Conservation (phyloP, 2,797 vertebrate genomes). For the Gymnoscopelus microlampas region DNA sequence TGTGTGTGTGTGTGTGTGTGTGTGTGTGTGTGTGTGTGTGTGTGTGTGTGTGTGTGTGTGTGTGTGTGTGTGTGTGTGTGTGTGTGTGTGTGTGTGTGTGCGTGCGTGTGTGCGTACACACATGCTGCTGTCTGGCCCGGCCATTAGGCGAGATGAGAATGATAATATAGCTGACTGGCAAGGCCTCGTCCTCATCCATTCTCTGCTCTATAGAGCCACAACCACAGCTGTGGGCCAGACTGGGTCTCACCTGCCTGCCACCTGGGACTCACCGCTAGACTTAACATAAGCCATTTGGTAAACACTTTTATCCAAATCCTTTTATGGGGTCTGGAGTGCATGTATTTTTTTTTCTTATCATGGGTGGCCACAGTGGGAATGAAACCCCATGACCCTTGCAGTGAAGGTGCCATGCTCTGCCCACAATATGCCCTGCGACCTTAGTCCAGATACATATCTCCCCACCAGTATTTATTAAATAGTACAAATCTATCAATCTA, state of each 20-base stretch:
- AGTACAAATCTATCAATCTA: too few species aligned
- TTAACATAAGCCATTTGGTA: background rate
- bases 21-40: background rate
- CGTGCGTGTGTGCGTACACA: background rate
- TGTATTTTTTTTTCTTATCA: too few species aligned
- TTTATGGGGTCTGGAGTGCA: too few species aligned
- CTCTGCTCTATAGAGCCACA: constrained; percentile 8
- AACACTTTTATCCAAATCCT: background rate
- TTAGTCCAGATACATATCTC: too few species aligned
- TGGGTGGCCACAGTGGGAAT: too few species aligned
- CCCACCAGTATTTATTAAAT: too few species aligned
- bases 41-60: constrained; percentile 52
- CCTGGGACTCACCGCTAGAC: background rate
- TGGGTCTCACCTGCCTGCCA: background rate
- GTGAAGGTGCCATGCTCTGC: too few species aligned
- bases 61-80: constrained; percentile 37
- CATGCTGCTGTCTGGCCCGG: constrained; percentile 30
- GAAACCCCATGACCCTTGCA: too few species aligned
- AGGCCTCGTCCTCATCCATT: constrained; percentile 29
- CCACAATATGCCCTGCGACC: too few species aligned
- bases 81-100: background rate
- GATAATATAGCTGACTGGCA: constrained; percentile 66
- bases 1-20: constrained; percentile 5
- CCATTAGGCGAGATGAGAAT: constrained; percentile 63
- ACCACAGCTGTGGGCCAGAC: constrained; percentile 2